Conservation (phyloP, 2,113 vertebrate species). For the Pollimyrus isidori region DNA sequence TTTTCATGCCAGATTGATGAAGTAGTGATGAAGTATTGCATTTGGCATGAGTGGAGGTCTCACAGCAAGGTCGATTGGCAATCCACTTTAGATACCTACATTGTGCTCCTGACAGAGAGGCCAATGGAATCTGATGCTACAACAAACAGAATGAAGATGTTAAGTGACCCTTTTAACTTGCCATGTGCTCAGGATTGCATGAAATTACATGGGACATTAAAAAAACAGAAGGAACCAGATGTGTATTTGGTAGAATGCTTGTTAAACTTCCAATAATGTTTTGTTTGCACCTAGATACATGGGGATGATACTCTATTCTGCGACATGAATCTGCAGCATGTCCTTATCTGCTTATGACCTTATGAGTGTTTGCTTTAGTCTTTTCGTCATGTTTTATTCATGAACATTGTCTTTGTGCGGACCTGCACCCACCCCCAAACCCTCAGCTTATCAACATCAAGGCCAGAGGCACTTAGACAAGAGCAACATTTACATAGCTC, state of each 20-base stretch:
- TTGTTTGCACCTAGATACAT: background rate
- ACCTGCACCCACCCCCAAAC: background rate
- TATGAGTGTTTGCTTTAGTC: background rate
- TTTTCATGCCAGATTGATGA: slow-evolving; percentile 10
- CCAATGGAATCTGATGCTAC: background rate
- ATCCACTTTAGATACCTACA: background rate
- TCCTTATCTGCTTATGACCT: background rate
- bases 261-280: background rate
- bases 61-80: background rate
- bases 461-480: background rate
- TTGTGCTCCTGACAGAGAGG: background rate
- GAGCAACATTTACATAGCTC: background rate
- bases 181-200: background rate
- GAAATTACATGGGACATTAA: background rate
- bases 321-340: background rate
- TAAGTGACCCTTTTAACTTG: background rate
- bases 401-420: background rate
- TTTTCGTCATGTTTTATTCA: slow-evolving; percentile 13
- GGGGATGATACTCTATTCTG: background rate
- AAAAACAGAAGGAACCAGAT: background rate
- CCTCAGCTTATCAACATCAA: background rate
- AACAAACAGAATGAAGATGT: background rate
- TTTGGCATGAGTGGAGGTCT: background rate
- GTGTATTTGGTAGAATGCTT: background rate
- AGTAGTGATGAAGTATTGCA: slow-evolving; percentile 15